Evolutionary conservation across 2,797 vertebrate species (phyloP).

Genomic region (Siniperca scherzeri): DNA sequence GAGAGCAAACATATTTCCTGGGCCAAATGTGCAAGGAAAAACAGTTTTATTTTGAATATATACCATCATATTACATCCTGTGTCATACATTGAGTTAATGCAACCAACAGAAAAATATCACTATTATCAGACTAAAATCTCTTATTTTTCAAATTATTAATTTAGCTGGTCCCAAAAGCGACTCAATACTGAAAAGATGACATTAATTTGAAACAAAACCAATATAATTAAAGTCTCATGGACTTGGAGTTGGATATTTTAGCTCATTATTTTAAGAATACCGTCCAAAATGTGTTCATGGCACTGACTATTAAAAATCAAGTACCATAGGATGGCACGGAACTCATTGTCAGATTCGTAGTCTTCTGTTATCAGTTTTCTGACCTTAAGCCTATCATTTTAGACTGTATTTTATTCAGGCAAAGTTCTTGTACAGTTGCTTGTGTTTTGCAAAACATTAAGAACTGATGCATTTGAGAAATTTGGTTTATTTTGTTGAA

Average conservation of each 20-base stretch:
- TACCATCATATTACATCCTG: conserved; percentile 41
- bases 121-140: neutral
- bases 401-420: neutral
- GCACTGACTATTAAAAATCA: conserved; percentile 10
- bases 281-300: conserved; percentile 17
- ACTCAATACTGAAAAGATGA: conserved; percentile 8
- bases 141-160: conserved; percentile 34
- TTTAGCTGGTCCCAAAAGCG: conserved; percentile 31
- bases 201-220: conserved; percentile 25
- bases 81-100: conserved; percentile 54
- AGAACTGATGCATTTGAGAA: neutral
- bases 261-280: conserved; percentile 25
- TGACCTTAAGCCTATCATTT: neutral
- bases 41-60: conserved; percentile 52
- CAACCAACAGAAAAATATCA: conserved; percentile 33
- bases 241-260: neutral
- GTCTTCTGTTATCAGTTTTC: neutral
- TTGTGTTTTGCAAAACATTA: neutral
- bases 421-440: neutral
- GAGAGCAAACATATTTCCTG: conserved; percentile 65
- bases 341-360: neutral
- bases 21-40: conserved; percentile 69
- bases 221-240: conserved; percentile 3
- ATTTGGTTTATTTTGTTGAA: neutral
- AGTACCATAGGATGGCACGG: neutral